These are phyloP conservation scores for Marcusenius ussheri DNA, from an alignment of 2,113 vertebrate genomes.

Conservation along the genomic window DNA sequence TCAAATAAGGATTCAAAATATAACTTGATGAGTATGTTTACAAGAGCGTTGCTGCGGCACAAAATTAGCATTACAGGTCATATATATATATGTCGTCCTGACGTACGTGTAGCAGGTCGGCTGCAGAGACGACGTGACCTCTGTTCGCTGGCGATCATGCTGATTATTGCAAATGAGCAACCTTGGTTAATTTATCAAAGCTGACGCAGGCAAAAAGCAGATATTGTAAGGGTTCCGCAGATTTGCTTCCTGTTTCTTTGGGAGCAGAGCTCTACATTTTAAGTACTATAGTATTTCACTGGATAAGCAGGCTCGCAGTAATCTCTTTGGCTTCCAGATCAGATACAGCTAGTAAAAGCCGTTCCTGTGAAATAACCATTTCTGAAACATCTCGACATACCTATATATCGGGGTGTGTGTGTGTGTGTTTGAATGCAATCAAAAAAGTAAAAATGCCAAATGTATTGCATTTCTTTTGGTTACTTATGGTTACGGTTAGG, in stretches of 20 bases:
- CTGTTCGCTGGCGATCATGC: neutral
- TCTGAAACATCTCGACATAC: neutral
- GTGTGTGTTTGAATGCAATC: neutral
- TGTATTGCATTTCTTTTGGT: neutral
- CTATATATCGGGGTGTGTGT: neutral
- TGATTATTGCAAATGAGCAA: neutral
- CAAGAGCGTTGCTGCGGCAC: neutral
- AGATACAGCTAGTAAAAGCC: neutral
- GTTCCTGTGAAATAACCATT: neutral
- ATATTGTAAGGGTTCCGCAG: neutral
- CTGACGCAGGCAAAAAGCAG: neutral
- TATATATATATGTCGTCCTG: neutral
- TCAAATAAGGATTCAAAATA: neutral
- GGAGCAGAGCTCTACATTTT: neutral
- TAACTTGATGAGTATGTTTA: neutral
- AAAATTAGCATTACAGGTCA: neutral
- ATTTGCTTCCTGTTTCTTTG: neutral
- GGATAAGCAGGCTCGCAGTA: neutral
- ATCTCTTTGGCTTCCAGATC: neutral
- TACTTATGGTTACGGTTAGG: neutral
- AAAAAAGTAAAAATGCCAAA: neutral
- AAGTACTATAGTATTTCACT: neutral
- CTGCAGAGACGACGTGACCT: neutral
- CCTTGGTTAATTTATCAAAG: neutral
- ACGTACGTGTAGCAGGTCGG: neutral